Conservation (phyloP, 1,140 invertebrate species). For the Nymphalis io region DNA sequence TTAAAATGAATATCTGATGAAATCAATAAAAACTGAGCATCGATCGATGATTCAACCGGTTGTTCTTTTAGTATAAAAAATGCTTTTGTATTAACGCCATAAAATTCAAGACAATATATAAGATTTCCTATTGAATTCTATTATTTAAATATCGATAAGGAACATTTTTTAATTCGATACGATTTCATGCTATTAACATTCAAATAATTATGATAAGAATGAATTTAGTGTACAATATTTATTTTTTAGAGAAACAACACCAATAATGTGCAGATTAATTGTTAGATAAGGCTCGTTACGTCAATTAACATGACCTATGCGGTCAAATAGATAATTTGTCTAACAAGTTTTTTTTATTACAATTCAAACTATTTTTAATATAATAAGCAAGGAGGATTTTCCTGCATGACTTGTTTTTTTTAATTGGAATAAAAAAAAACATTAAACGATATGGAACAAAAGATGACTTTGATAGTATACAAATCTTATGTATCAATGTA, state of each 20-base stretch:
- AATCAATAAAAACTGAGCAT: too few relatives aligned
- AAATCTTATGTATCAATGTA: background rate
- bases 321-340: constrained; percentile 29
- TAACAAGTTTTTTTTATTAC: constrained; percentile 36
- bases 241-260: background rate
- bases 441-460: too few relatives aligned
- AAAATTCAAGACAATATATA: background rate
- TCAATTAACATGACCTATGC: constrained; percentile 32
- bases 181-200: background rate
- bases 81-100: too few relatives aligned
- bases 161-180: background rate
- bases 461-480: too few relatives aligned
- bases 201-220: background rate
- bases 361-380: background rate
- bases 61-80: too few relatives aligned
- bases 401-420: constrained; percentile 21
- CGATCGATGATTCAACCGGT: too few relatives aligned
- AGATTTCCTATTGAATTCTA: background rate
- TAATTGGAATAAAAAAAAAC: background rate
- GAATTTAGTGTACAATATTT: background rate
- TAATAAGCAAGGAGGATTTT: constrained; percentile 22
- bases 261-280: constrained; percentile 10
- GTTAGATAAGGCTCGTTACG: constrained; percentile 19
- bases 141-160: background rate
- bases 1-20: too few relatives aligned